Base-by-base conservation (phyloP, 2,888 invertebrate genomes). In the Schizotus pectinicornis region DNA sequence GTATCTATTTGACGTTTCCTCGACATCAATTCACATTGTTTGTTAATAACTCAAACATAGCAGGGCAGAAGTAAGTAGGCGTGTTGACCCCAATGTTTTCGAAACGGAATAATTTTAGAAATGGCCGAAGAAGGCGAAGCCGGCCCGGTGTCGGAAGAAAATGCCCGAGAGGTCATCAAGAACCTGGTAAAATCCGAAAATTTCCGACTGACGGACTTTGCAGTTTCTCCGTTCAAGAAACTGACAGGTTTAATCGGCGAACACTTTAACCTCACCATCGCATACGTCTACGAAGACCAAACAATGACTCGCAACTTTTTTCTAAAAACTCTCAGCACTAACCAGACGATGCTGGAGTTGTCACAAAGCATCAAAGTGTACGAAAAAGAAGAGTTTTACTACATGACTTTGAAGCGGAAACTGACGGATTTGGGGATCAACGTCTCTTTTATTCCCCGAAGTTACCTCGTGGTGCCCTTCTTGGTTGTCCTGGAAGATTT, bases 351-450 rank as follows among this genome's bases (percentile, higher is more conserved):
- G 64, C 62, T 61, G 6, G 49, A 67, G 14, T 43, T 74, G 22
- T 58, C 68, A 1, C 60, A 65, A 48, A 51, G 62, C 5, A 58
- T 67, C 0, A 49, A 62, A 32, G 67, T 70, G 6, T 77, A 69
- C 57, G 71, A 70, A 46, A 77, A 75, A 50, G 77, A 77, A 63
- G 60, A 69, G 6, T 70, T 73, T 37, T 70, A 70, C 31, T 77
- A 74, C 49, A 64, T 63, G 5, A 38, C 41, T 6, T 50, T 76
- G n/a, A 35, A 72, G 14, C 64, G 62, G 2, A 61, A 67, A 48
- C 67, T 69, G 48, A 53, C 63, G 39, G 53, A 59, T 3, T 56
- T 58, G 47, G 62, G 65, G 12, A 63, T 74, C 13, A 62, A 70
- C 35, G 59, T 61, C 9, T 52, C 59, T n/a, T 76, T 71, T 55